Percentiles rank a stretch among this genome's conserved stretches.
phyloP scores from a whole-genome alignment of 2,113 vertebrate genomes.

The Suncus etruscus region DNA sequence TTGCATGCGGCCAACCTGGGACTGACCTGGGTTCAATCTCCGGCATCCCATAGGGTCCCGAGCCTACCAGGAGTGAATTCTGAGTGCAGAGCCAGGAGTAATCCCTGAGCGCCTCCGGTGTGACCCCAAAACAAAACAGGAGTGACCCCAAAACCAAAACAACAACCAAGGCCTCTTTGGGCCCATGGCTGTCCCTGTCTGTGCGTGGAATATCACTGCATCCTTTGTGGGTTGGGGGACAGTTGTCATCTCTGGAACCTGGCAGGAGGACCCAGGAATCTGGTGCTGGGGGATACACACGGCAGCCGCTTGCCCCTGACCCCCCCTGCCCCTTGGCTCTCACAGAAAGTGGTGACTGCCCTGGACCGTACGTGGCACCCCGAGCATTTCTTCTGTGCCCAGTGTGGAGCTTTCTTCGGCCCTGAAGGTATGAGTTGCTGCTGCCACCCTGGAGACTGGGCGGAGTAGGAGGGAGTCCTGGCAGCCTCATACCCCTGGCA shows the following conservation, averaged over 20 bases:
- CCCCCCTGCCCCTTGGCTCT: slow-evolving; percentile 20
- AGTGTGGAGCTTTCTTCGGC: slow-evolving; percentile 98
- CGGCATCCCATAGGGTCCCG: too few species aligned
- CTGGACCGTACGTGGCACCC: slow-evolving; percentile 98
- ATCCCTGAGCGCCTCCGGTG: too few species aligned
- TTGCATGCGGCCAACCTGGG: too few species aligned
- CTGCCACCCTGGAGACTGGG: rapidly evolving
- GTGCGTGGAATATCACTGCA: neutral
- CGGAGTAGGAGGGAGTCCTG: neutral
- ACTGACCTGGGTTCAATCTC: too few species aligned
- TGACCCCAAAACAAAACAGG: too few species aligned
- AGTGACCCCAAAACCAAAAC: too few species aligned
- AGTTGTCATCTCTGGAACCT: too few species aligned
- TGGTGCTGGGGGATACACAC: neutral
- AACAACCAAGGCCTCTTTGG: neutral
- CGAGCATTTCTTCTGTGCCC: slow-evolving; percentile 99
- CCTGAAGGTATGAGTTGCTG: slow-evolving; percentile 90
- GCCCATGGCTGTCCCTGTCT: rapidly evolving
- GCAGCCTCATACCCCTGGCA: neutral
- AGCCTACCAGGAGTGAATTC: too few species aligned
- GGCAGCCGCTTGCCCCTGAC: neutral
- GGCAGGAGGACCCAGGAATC: too few species aligned
- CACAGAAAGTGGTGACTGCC: slow-evolving; percentile 98
- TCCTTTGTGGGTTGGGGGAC: neutral
- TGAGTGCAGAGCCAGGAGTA: too few species aligned